Conservation (phyloP, 2,888 invertebrate genomes). For the Mechanitis messenoides region DNA sequence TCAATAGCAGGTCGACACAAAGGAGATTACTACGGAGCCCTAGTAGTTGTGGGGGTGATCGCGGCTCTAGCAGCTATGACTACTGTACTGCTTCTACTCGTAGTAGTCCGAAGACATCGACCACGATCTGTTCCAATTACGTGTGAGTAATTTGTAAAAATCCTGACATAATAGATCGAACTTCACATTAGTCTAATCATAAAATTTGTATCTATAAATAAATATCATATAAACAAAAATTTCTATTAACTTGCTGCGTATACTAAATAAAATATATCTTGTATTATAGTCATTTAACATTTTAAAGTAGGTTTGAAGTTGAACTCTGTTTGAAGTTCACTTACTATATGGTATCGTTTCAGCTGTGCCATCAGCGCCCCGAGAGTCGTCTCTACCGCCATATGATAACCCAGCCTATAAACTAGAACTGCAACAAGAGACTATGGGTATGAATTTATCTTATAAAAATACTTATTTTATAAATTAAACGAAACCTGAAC, state of each 20-base stretch:
- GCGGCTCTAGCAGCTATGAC: conserved; percentile 90
- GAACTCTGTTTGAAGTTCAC: conserved; percentile 7
- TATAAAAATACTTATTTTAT: neutral
- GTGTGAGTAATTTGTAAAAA: conserved; percentile 41
- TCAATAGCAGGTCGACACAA: conserved; percentile 64
- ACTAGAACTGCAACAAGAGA: conserved; percentile 94
- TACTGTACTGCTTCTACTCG: conserved; percentile 85
- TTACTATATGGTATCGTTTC: conserved; percentile 48
- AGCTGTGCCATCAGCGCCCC: conserved; percentile 85
- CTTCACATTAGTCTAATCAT: too few relatives aligned
- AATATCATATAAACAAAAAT: too few relatives aligned
- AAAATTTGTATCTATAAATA: too few relatives aligned
- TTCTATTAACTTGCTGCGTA: too few relatives aligned
- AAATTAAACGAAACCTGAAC: neutral
- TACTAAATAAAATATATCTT: too few relatives aligned
- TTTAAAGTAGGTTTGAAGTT: too few relatives aligned
- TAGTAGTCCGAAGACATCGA: conserved; percentile 83
- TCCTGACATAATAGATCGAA: too few relatives aligned
- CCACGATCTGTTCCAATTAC: conserved; percentile 73
- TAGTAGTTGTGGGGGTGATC: conserved; percentile 91
- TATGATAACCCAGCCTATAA: conserved; percentile 96
- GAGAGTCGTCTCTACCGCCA: conserved; percentile 86
- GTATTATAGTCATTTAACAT: too few relatives aligned
- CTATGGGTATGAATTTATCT: conserved; percentile 81
- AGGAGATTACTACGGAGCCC: conserved; percentile 90